Evolutionary conservation across 2,888 invertebrate genomes (phyloP).

Genomic region (Nomada fucata): DNA sequence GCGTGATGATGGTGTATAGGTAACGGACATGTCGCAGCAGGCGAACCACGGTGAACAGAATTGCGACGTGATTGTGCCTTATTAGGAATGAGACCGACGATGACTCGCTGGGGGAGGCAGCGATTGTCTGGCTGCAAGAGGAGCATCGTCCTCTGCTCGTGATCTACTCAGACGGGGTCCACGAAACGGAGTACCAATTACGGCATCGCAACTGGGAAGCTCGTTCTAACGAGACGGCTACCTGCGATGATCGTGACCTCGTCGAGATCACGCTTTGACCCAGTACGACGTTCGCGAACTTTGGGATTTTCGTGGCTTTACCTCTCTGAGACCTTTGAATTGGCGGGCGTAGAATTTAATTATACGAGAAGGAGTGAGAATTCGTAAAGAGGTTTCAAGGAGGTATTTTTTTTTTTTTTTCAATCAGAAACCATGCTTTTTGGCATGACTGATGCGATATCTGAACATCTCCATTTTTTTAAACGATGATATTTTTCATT

Average conservation of each 20-base stretch:
- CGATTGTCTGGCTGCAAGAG: constrained; percentile 71
- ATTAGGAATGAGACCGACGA: constrained; percentile 73
- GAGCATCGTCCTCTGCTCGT: constrained; percentile 75
- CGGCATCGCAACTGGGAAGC: constrained; percentile 72
- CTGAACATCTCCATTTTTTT: too few species aligned
- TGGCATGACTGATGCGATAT: too few species aligned
- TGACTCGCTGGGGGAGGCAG: constrained; percentile 64
- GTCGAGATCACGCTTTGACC: constrained; percentile 19
- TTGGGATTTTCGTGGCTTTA: neutral
- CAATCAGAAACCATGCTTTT: too few species aligned
- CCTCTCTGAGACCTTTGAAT: neutral
- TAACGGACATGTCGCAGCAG: constrained; percentile 36
- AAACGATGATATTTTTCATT: too few species aligned
- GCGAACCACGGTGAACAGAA: constrained; percentile 58
- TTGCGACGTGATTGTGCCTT: constrained; percentile 76
- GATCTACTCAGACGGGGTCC: constrained; percentile 68
- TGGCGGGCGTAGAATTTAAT: neutral
- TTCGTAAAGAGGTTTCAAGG: too few species aligned
- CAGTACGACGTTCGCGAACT: neutral
- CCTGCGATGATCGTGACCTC: constrained; percentile 35
- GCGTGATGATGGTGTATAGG: constrained; percentile 43
- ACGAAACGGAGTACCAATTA: constrained; percentile 75
- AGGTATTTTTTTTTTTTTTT: too few species aligned
- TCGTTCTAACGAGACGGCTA: constrained; percentile 70
- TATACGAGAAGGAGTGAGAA: neutral